phyloP scores from a whole-genome alignment of 2,888 invertebrate genomes.

The Esperia sulphurella region DNA sequence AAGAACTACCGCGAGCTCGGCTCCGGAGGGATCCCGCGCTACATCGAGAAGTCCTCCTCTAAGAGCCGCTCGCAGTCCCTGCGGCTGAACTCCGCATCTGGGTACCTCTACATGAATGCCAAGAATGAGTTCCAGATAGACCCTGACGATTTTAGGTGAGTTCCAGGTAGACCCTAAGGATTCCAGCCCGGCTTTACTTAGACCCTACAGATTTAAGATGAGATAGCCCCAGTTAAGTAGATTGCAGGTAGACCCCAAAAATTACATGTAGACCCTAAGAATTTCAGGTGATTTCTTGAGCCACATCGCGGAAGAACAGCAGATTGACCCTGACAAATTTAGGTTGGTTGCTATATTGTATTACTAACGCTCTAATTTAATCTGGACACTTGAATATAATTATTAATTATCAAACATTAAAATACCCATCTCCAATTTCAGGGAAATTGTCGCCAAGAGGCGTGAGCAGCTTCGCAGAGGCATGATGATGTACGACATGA shows the following conservation, averaged over 20 bases:
- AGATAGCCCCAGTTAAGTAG: too few relatives aligned
- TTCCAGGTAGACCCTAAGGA: too few relatives aligned
- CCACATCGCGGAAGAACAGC: slow-evolving; percentile 74
- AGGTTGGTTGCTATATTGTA: too few relatives aligned
- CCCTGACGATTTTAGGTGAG: slow-evolving; percentile 53
- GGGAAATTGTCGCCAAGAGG: slow-evolving; percentile 65
- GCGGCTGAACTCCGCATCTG: slow-evolving; percentile 70
- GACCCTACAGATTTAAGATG: too few relatives aligned
- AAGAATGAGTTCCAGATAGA: slow-evolving; percentile 72
- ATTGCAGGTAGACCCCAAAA: too few relatives aligned
- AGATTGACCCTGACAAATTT: slow-evolving; percentile 68
- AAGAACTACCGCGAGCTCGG: slow-evolving; percentile 55
- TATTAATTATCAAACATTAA: too few relatives aligned
- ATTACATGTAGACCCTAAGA: too few relatives aligned
- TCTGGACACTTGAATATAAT: too few relatives aligned
- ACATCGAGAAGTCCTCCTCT: slow-evolving; percentile 62
- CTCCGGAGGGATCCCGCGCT: slow-evolving; percentile 46
- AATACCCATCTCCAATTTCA: slow-evolving; percentile 4
- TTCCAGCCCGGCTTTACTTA: too few relatives aligned
- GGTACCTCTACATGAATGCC: slow-evolving; percentile 74
- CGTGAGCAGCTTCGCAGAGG: slow-evolving; percentile 63
- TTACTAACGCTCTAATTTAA: too few relatives aligned
- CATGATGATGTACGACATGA: slow-evolving; percentile 59
- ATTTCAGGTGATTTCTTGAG: slow-evolving; percentile 73
- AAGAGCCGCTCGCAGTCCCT: slow-evolving; percentile 63